Percentiles rank a stretch among this genome's conserved stretches.
Evolutionary conservation across 2,888 invertebrate species (phyloP).

Genomic region (Archaeoteleia sp.): DNA sequence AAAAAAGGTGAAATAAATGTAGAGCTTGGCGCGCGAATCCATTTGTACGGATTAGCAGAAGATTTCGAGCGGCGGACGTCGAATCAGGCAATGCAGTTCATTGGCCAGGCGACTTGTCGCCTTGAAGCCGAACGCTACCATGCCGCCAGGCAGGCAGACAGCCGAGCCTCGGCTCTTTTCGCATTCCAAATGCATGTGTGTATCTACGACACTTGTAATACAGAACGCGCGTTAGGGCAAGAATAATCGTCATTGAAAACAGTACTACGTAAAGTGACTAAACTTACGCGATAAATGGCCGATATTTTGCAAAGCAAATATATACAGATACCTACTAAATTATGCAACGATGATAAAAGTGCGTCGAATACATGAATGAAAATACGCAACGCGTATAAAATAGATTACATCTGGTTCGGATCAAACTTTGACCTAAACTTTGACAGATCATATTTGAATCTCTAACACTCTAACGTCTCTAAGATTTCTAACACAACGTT

Average conservation of each 20-base stretch:
- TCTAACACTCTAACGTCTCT: too few relatives aligned
- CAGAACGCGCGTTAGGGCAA: slow-evolving; percentile 15
- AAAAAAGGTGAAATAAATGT: too few relatives aligned
- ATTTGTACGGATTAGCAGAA: slow-evolving; percentile 47
- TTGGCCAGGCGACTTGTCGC: slow-evolving; percentile 71
- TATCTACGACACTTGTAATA: slow-evolving; percentile 45
- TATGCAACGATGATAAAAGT: too few relatives aligned
- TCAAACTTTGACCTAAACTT: too few relatives aligned
- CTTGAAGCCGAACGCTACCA: slow-evolving; percentile 66
- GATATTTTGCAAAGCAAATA: slow-evolving; percentile 1
- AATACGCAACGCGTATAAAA: too few relatives aligned
- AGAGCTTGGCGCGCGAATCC: slow-evolving; percentile 35
- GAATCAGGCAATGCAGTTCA: slow-evolving; percentile 62
- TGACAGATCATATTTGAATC: too few relatives aligned
- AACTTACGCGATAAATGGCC: too few relatives aligned
- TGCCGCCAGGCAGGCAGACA: slow-evolving; percentile 20
- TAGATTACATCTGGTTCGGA: too few relatives aligned
- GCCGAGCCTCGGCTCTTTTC: slow-evolving; percentile 58
- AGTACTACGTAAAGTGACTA: slow-evolving; percentile 1
- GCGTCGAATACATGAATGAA: too few relatives aligned
- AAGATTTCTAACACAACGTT: too few relatives aligned
- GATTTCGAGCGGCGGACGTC: slow-evolving; percentile 50
- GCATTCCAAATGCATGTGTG: slow-evolving; percentile 62
- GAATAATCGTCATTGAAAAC: slow-evolving; percentile 18
- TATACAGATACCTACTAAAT: too few relatives aligned